Evolutionary conservation across 2,113 vertebrate genomes (phyloP), one percentile per base, ranked within the genome.

Genomic region (Poicephalus gulielmi): DNA sequence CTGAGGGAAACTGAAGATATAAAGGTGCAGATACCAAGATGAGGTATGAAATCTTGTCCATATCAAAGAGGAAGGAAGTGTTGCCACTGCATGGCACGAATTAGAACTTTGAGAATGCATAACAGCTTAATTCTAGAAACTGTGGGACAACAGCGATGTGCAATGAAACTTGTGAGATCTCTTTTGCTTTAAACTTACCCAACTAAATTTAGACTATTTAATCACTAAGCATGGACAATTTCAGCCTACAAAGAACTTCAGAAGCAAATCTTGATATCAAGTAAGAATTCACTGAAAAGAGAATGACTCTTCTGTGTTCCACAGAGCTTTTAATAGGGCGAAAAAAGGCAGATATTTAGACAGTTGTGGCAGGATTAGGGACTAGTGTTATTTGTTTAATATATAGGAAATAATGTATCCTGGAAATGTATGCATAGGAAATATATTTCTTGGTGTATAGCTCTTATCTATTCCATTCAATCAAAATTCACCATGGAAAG

Each of bases 1-100:
- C 79, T 52, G n/a, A 60, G 81, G 62, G 94, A 96, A 92, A 95
- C 81, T 83, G 59, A 94, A 89, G 95, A 94, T 94, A 43, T 92
- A 91, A 91, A 89, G 92, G 86, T 84, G 70, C n/a, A 94, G 88
- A 84, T 49, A 91, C 35, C 66, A 77, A 94, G 88, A 87, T 66
- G 44, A 73, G 75, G 70, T 50, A 84, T 60, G 95, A 96, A 94
- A 91, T 95, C 49, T 86, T 92, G 95, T 49, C 92, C 20, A 27
- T 69, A 73, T 55, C 43, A 22, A 82, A 87, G 74, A 50, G 53
- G 86, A 92, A 83, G 63, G 75, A 85, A 91, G 74, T 89, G 91
- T 92, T 94, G 49, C 86, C 33, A 18, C 49, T 83, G 62, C 87
- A 33, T 46, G 55, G 92, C 73, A 76, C 13, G 59, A 94, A 69